Base-by-base conservation (phyloP, 2,113 vertebrate genomes). In the Cacatua alba region DNA sequence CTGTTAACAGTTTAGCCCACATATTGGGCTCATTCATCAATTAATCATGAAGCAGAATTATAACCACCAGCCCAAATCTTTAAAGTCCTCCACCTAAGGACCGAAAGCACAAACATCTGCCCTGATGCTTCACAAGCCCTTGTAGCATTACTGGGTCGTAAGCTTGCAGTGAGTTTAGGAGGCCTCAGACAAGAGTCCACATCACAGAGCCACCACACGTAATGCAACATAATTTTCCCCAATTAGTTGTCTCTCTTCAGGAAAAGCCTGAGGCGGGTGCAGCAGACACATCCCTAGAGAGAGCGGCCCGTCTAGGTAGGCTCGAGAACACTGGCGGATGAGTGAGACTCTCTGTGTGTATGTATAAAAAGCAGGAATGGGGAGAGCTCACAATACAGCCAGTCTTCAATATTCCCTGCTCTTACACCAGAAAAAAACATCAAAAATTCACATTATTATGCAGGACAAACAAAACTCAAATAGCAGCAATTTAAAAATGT, bases 261-360 rank as follows among this genome's bases (percentile, higher is more conserved):
- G 86, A 97, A 97, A 96, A 80, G 86, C 89, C 92, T 77, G 82
- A 97, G 86, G 84, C 91, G 1, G 75, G 92, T 83, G 89, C 89
- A 96, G 94, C 95, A 97, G 93, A 93, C 93, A 82, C 85, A 94
- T 95, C 96, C 94, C 92, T 51, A 68, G 96, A 95, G 97, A 97
- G 72, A 53, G 33, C 20, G 10, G 79, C 43, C 93, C 20, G 23
- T 87, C 92, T 95, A 96, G 94, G 92, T 90, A 98, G 90, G 65
- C 86, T 93, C 0, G 48, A 95, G 95, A 97, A 96, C 92, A 91
- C 92, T 92, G 80, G 79, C 7, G 6, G 87, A 95, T 88, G 76
- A 94, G 69, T 76, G 65, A 95, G 89, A 10, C 80, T 93, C 26
- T 81, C 68, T 59, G 44, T 41, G 71, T 39, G 26, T 41, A 29